Evolutionary conservation across 2,888 invertebrate species (phyloP), one percentile per base, ranked within the genome.

Genomic region (Adineta ricciae): DNA sequence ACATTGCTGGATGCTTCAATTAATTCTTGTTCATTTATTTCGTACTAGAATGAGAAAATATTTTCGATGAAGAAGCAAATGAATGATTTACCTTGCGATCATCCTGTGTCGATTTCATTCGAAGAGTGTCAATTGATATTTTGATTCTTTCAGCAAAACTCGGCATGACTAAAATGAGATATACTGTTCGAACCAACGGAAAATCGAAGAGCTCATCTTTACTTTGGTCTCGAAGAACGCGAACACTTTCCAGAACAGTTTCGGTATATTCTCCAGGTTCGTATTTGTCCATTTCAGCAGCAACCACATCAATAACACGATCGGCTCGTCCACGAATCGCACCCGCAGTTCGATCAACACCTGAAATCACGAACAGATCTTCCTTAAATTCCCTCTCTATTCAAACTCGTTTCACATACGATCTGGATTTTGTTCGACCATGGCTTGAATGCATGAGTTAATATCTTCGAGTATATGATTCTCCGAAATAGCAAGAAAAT

Each of bases 391-490:
- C n/a, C n/a, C n/a, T n/a, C n/a, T 21, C 41, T 16, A 36, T 78
- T 78, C 5, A 1, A 3, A 16, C 2, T 21, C n/a, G 2, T 56
- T 9, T 27, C 32, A 36, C 19, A 14, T 78, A 32, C 49, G 46
- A 54, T 85, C 86, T 9, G 82, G 38, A 89, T 98, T 96, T 0
- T 94, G 94, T 89, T 96, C 96, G 91, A 97, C 96, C 86, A 97
- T 92, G 3, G 97, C 97, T 89, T 96, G 93, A 85, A 98, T 96
- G 90, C 97, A 98, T 89, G 96, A 96, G 92, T 98, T 97, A 84
- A 98, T 97, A 91, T 99, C 99, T 90, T 99, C 98, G 88, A 98
- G 92, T 88, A 99, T 97, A 90, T 99, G 99, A 90, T 96, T 96
- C 91, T 99, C 98, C 93, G 92, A 84, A 88, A 88, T 82, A 86